phyloP scores from a whole-genome alignment of 2,888 invertebrate species.

The Scrobipalpa atriplicella region DNA sequence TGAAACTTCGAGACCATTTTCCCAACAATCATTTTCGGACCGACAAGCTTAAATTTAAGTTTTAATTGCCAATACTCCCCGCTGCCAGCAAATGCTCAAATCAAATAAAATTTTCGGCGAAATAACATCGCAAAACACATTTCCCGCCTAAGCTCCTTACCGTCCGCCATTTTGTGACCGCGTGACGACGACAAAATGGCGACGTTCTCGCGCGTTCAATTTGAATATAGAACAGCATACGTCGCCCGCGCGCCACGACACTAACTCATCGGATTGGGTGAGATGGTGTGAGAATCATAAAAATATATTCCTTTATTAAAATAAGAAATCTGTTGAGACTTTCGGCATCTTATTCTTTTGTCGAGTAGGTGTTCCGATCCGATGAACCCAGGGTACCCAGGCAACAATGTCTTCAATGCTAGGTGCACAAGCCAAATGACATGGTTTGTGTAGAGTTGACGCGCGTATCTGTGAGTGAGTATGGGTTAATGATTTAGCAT shows the following conservation, averaged over 20 bases:
- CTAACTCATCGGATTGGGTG: slow-evolving; percentile 80
- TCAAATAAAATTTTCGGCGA: slow-evolving; percentile 39
- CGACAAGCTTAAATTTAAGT: slow-evolving; percentile 24
- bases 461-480: no score
- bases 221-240: slow-evolving; percentile 82
- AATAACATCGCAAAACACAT: slow-evolving; percentile 57
- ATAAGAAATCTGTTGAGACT: slow-evolving; percentile 46
- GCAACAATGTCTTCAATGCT: no score
- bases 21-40: slow-evolving; percentile 20
- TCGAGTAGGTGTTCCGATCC: neutral
- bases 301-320: slow-evolving; percentile 74
- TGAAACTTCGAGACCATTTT: slow-evolving; percentile 20
- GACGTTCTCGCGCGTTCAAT: slow-evolving; percentile 71
- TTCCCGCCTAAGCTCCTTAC: slow-evolving; percentile 62
- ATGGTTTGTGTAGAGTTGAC: no score
- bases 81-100: slow-evolving; percentile 12
- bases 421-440: no score
- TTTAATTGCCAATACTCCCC: slow-evolving; percentile 23
- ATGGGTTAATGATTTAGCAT: no score
- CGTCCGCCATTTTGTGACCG: slow-evolving; percentile 66
- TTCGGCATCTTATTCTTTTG: neutral
- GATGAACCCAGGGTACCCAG: no score
- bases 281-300: slow-evolving; percentile 78
- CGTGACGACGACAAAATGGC: slow-evolving; percentile 76
- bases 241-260: slow-evolving; percentile 75